Conservation (phyloP, 2,797 vertebrate genomes). For the Mycteria americana region DNA sequence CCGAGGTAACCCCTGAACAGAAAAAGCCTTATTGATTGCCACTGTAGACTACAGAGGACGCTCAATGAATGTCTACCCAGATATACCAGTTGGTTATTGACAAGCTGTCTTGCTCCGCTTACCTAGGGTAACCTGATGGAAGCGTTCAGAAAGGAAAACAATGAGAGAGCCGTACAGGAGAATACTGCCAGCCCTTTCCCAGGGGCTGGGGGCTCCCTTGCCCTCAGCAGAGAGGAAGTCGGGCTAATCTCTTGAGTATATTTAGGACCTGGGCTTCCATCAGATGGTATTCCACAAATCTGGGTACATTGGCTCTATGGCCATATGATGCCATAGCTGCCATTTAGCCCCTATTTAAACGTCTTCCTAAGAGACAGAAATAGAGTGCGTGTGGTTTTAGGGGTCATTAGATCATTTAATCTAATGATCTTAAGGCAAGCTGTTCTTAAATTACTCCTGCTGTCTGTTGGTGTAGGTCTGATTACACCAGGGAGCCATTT, state of each 20-base stretch:
- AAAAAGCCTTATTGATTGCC: neutral
- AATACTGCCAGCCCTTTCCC: neutral
- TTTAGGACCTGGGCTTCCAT: neutral
- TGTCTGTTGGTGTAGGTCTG: neutral
- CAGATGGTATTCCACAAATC: neutral
- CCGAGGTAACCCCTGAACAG: neutral
- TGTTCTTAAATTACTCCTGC: neutral
- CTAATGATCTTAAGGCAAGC: neutral
- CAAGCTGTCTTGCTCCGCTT: neutral
- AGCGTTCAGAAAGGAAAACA: neutral
- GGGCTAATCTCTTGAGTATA: neutral
- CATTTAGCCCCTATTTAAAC: neutral
- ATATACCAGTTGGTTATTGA: neutral
- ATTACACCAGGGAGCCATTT: neutral
- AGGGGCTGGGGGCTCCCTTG: neutral
- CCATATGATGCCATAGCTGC: neutral
- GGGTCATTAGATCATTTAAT: neutral
- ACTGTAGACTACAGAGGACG: neutral
- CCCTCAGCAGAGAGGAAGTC: neutral
- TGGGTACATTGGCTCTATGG: neutral
- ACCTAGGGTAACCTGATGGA: neutral
- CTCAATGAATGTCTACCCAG: neutral
- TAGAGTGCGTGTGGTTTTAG: neutral
- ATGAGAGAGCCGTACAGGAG: neutral
- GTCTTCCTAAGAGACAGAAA: neutral